A percentile compares a stretch with the other conserved stretches of the same genome.
phyloP scores from a whole-genome alignment of 2,113 vertebrate species.

The Atractosteus spatula region DNA sequence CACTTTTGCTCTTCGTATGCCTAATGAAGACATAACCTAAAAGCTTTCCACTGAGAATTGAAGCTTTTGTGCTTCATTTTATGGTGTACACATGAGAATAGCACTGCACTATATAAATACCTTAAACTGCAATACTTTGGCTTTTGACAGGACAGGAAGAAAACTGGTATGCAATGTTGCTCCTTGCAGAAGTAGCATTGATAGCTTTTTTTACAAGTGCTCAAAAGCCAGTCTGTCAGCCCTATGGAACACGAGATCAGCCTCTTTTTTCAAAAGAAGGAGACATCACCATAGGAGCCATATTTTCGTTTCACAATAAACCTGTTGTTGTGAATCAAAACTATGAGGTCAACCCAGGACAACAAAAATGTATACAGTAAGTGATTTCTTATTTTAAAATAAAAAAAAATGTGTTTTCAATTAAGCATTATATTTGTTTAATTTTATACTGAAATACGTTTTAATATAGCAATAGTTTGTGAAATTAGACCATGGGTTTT shows the following conservation, averaged over 20 bases:
- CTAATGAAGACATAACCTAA: no score
- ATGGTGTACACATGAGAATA: no score
- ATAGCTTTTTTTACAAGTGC: slow-evolving; percentile 40
- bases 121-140: no score
- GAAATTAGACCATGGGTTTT: neutral
- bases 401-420: neutral
- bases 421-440: neutral
- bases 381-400: neutral
- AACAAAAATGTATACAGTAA: slow-evolving; percentile 62
- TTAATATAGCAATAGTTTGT: neutral
- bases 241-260: slow-evolving; percentile 56
- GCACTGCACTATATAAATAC: no score
- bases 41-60: no score
- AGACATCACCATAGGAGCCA: slow-evolving; percentile 64
- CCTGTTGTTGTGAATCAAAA: slow-evolving; percentile 52
- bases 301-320: slow-evolving; percentile 70
- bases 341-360: slow-evolving; percentile 52
- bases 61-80: no score
- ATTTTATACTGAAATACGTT: neutral
- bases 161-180: slow-evolving; percentile 41
- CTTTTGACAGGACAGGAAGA: neutral
- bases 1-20: no score
- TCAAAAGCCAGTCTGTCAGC: slow-evolving; percentile 45
- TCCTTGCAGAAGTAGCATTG: slow-evolving; percentile 42
- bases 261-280: slow-evolving; percentile 65